phyloP scores from a whole-genome alignment of 2,888 invertebrate species.

The Physocephala rufipes region DNA sequence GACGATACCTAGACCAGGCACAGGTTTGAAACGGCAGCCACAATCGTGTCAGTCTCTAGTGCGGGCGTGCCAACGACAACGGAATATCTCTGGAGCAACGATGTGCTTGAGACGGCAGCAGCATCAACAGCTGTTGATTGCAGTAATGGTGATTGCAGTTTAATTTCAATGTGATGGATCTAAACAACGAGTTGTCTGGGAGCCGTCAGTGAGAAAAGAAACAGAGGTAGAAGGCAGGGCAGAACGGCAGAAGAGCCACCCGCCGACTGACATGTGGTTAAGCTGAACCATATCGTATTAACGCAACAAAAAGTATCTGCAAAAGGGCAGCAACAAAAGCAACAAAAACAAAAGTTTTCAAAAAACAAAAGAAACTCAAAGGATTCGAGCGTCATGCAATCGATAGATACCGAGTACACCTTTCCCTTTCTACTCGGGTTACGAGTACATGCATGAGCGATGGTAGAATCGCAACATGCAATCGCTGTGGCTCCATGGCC shows the following conservation, averaged over 20 bases:
- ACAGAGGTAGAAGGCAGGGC: not conserved
- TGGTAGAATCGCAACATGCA: constrained; percentile 55
- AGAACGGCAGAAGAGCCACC: not conserved
- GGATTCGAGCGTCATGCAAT: not conserved
- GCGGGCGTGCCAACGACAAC: constrained; percentile 43
- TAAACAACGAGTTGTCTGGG: constrained; percentile 40
- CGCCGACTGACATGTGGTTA: not conserved
- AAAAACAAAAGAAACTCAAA: not conserved
- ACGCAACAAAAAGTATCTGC: no score
- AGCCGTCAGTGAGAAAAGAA: not conserved
- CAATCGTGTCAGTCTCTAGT: constrained; percentile 33
- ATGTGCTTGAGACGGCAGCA: constrained; percentile 25
- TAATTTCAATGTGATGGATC: constrained; percentile 63
- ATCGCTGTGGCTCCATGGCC: constrained; percentile 43
- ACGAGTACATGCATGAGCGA: not conserved
- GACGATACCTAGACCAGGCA: no score
- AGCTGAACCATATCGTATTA: no score
- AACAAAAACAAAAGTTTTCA: not conserved
- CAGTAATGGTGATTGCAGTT: constrained; percentile 64
- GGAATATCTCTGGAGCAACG: constrained; percentile 24
- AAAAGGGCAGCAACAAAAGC: not conserved
- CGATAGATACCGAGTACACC: not conserved
- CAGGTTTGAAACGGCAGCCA: constrained; percentile 34
- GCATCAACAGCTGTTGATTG: constrained; percentile 46
- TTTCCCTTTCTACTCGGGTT: not conserved